A percentile compares a stretch with the other conserved stretches of the same genome.
These are phyloP conservation scores for Tetrax tetrax DNA, from an alignment of 2,113 vertebrate species.

Conservation along the genomic window DNA sequence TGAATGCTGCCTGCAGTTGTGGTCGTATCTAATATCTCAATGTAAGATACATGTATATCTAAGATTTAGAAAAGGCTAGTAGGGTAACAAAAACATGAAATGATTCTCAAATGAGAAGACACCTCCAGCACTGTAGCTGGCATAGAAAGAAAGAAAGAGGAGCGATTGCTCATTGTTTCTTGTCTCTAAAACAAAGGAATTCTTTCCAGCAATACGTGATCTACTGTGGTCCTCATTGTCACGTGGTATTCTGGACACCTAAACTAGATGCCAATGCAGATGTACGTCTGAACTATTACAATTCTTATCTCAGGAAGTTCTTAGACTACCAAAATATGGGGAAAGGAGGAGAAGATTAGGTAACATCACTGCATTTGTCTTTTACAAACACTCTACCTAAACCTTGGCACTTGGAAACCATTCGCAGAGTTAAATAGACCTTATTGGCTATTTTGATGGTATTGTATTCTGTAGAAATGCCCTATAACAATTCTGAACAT, in stretches of 20 bases:
- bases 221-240: background rate
- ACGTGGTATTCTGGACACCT: background rate
- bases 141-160: background rate
- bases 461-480: background rate
- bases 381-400: background rate
- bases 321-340: background rate
- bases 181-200: background rate
- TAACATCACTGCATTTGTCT: background rate
- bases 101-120: background rate
- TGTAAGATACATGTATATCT: background rate
- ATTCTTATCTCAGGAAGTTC: fast-evolving
- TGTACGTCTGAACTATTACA: background rate
- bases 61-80: background rate
- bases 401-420: background rate
- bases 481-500: background rate
- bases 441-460: background rate
- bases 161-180: background rate
- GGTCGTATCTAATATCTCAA: background rate
- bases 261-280: background rate
- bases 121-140: background rate
- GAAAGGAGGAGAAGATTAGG: background rate
- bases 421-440: background rate
- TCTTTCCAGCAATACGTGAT: background rate
- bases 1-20: background rate
- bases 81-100: background rate